Evolutionary conservation across 2,797 vertebrate genomes (phyloP).

Genomic region (Mallotus villosus): DNA sequence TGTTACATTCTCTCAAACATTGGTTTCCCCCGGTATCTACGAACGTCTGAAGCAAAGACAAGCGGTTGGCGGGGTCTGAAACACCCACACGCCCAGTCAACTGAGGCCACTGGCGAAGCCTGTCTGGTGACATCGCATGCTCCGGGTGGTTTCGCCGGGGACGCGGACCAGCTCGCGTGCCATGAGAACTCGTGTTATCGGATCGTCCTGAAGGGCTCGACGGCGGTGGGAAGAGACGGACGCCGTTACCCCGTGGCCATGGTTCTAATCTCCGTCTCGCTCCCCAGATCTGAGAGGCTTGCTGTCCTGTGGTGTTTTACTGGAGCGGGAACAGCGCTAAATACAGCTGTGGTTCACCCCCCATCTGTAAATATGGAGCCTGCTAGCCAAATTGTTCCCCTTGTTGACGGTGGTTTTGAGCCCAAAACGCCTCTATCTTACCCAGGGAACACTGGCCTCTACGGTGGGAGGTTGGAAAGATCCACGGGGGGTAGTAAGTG

Average conservation of each 20-base stretch:
- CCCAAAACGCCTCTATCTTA: conserved; percentile 62
- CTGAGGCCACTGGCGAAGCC: conserved; percentile 70
- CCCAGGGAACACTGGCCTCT: conserved; percentile 66
- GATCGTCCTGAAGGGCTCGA: conserved; percentile 46
- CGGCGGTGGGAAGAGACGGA: conserved; percentile 49
- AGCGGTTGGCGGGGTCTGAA: conserved; percentile 53
- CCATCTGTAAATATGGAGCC: conserved; percentile 75
- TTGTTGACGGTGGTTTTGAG: conserved; percentile 78
- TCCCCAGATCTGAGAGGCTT: conserved; percentile 66
- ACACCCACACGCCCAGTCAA: conserved; percentile 52
- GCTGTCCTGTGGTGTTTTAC: conserved; percentile 66
- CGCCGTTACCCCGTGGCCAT: conserved; percentile 54
- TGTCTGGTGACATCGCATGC: conserved; percentile 60
- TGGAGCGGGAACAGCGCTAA: conserved; percentile 73
- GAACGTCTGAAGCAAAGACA: conserved; percentile 53
- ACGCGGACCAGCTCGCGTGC: conserved; percentile 56
- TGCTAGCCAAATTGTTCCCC: conserved; percentile 76
- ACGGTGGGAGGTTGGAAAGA: conserved; percentile 59
- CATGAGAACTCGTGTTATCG: conserved; percentile 61
- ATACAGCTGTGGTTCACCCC: conserved; percentile 73
- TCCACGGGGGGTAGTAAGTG: conserved; percentile 67
- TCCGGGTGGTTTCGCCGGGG: conserved; percentile 59
- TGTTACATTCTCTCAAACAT: conserved; percentile 60
- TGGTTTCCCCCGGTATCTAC: conserved; percentile 48
- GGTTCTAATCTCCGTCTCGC: conserved; percentile 63